These are phyloP conservation scores for Podarcis siculus DNA, from an alignment of 2,797 vertebrate genomes.

Conservation along the genomic window DNA sequence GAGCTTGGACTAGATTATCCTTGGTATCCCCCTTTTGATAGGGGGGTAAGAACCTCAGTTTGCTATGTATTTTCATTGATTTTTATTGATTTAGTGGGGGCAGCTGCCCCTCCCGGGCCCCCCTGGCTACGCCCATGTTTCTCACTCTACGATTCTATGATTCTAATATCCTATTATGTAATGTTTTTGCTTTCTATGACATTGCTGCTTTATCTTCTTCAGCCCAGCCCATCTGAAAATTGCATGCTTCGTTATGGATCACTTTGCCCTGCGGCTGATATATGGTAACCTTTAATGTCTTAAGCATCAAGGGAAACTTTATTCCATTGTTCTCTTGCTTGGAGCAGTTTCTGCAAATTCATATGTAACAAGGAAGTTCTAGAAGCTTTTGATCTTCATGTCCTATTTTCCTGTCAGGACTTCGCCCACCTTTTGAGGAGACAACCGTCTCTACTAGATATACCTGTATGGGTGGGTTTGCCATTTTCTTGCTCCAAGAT, in stretches of 20 bases:
- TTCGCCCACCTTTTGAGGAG: not conserved
- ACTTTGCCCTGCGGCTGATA: not conserved
- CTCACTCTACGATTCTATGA: too few species aligned
- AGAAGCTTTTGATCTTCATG: slow-evolving; percentile 3
- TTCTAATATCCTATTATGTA: not conserved
- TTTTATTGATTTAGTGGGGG: too few species aligned
- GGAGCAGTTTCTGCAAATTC: slow-evolving; percentile 24
- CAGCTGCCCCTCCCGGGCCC: too few species aligned
- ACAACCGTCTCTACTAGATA: slow-evolving; percentile 9
- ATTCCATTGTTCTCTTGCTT: slow-evolving; percentile 27
- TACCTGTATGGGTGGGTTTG: not conserved
- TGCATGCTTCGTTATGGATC: not conserved
- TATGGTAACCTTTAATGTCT: slow-evolving; percentile 17
- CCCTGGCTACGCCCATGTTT: too few species aligned
- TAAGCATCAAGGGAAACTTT: slow-evolving; percentile 20
- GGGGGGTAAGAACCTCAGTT: too few species aligned
- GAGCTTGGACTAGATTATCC: too few species aligned
- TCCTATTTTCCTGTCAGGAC: not conserved
- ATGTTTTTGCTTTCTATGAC: not conserved
- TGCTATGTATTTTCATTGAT: too few species aligned
- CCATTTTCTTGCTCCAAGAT: not conserved
- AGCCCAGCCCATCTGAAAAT: not conserved
- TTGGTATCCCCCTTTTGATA: too few species aligned
- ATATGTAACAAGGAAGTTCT: slow-evolving; percentile 6
- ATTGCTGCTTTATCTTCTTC: not conserved